phyloP scores from a whole-genome alignment of 2,797 vertebrate genomes.

The Stomatorhinus walkeri region DNA sequence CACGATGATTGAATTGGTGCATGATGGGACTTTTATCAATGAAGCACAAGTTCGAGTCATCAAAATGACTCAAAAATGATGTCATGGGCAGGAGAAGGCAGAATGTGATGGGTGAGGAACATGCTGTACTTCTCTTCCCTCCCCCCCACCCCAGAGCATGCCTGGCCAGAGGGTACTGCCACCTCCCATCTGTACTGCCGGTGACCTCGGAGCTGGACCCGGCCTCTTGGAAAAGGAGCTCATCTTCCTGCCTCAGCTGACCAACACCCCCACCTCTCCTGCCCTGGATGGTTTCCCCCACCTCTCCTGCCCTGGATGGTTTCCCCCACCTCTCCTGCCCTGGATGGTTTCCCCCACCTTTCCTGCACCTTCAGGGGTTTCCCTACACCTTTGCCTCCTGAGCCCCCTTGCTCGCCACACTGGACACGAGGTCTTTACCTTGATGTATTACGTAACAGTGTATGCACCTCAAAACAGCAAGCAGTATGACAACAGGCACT shows the following conservation, averaged over 20 bases:
- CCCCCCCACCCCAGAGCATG: background rate
- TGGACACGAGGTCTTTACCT: background rate
- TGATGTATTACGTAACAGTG: background rate
- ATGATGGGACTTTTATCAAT: background rate
- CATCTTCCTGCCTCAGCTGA: background rate
- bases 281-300: background rate
- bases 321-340: background rate
- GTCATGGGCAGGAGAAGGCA: background rate
- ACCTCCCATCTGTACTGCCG: background rate
- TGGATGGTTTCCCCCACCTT: background rate
- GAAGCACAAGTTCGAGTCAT: background rate
- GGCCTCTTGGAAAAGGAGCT: background rate
- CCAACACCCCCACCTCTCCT: background rate
- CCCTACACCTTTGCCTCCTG: background rate
- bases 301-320: background rate
- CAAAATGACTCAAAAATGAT: background rate
- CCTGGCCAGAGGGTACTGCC: background rate
- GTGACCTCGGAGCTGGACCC: background rate
- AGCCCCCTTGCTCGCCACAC: background rate
- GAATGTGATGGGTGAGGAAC: background rate
- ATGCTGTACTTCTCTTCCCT: background rate
- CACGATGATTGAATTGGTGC: background rate
- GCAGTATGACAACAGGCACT: background rate
- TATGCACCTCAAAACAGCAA: background rate
- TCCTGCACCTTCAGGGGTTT: background rate